Percentiles rank a stretch among this genome's conserved stretches.
Evolutionary conservation across 2,113 vertebrate genomes (phyloP).

Genomic region (Indicator maculatus): DNA sequence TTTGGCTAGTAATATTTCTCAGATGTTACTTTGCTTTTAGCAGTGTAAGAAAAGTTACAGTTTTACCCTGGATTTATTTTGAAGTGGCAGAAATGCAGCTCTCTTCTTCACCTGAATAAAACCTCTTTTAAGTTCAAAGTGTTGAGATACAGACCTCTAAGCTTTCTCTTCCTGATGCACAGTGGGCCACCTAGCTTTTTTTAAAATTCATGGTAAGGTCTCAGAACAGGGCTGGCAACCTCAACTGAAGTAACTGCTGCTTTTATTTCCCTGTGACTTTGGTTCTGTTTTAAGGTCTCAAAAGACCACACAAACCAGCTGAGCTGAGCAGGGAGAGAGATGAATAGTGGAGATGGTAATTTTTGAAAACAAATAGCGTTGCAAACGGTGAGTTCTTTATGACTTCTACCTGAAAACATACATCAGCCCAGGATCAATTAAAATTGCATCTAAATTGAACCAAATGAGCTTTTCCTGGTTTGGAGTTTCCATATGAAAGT

Average conservation of each 20-base stretch:
- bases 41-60: background rate
- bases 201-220: slow-evolving; percentile 10
- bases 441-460: slow-evolving; percentile 39
- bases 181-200: slow-evolving; percentile 13
- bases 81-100: slow-evolving; percentile 3
- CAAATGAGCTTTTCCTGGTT: background rate
- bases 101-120: slow-evolving; percentile 11
- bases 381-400: background rate
- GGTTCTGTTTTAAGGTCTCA: slow-evolving; percentile 30
- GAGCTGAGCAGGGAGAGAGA: slow-evolving; percentile 21
- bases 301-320: slow-evolving; percentile 31
- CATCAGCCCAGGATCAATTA: slow-evolving; percentile 49
- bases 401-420: slow-evolving; percentile 28
- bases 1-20: slow-evolving; percentile 44
- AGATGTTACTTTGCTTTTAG: background rate
- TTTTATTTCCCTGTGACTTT: slow-evolving; percentile 43
- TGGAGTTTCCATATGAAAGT: background rate
- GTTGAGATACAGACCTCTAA: slow-evolving; percentile 22
- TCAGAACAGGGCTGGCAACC: slow-evolving; percentile 27
- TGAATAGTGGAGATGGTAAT: slow-evolving; percentile 10
- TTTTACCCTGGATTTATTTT: slow-evolving; percentile 24
- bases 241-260: slow-evolving; percentile 17
- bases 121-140: slow-evolving; percentile 39
- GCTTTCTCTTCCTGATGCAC: slow-evolving; percentile 30
- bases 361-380: slow-evolving; percentile 30